Percentiles rank a stretch among this genome's conserved stretches.
Conservation (phyloP, 2,113 vertebrate genomes). For the Apteryx mantelli region DNA sequence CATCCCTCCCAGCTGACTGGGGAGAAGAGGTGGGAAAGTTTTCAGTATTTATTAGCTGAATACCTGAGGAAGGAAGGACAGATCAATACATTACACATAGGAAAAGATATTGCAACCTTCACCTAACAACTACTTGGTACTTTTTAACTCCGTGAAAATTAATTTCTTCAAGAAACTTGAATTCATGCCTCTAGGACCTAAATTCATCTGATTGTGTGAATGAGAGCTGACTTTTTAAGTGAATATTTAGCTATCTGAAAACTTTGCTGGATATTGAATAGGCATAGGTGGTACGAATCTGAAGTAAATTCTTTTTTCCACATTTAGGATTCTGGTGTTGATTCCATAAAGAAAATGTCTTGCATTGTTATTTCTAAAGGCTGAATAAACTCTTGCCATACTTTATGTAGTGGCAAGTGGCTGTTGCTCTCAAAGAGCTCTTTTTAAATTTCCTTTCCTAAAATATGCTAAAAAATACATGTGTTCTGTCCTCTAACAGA, state of each 20-base stretch:
- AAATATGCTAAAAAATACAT: neutral
- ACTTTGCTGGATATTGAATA: neutral
- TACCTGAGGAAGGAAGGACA: neutral
- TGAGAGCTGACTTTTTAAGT: neutral
- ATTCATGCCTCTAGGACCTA: neutral
- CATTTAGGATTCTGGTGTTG: neutral
- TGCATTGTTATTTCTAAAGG: neutral
- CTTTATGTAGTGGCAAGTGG: neutral
- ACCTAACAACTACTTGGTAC: neutral
- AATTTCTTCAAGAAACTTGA: neutral
- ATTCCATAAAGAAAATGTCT: neutral
- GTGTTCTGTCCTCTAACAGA: neutral
- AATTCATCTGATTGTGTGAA: neutral
- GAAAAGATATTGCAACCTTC: neutral
- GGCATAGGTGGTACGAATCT: neutral
- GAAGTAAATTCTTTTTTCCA: neutral
- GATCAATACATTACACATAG: neutral
- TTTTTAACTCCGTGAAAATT: neutral
- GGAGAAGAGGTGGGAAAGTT: neutral
- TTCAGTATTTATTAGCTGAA: neutral
- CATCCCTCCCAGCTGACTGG: neutral
- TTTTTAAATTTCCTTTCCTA: neutral
- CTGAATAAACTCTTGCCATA: neutral
- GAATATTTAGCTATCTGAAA: neutral
- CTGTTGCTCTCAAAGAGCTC: neutral